Percentiles rank a stretch among this genome's conserved stretches.
Evolutionary conservation across 2,797 vertebrate species (phyloP).

Genomic region (Danio albolineatus): DNA sequence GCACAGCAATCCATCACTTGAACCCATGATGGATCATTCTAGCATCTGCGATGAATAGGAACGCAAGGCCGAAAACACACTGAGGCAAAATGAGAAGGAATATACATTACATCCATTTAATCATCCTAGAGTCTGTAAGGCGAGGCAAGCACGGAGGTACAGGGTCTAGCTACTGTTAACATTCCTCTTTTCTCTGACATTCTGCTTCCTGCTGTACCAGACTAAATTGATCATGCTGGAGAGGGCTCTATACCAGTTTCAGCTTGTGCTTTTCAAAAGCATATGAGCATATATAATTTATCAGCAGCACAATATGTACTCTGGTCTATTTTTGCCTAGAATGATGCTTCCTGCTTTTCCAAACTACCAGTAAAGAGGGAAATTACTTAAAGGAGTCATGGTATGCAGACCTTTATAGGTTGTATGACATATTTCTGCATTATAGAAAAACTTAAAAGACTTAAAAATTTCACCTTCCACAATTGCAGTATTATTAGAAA

Average conservation of each 20-base stretch:
- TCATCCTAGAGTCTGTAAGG: conserved; percentile 72
- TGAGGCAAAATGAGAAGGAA: conserved; percentile 72
- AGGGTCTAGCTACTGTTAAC: conserved; percentile 31
- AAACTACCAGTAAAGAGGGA: background rate
- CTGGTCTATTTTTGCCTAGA: background rate
- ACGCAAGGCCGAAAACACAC: conserved; percentile 75
- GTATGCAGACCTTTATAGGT: background rate
- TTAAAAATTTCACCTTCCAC: background rate
- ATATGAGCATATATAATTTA: background rate
- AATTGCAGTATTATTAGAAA: no score
- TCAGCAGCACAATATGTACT: background rate
- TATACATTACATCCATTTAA: conserved; percentile 84
- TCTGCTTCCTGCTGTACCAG: conserved; percentile 38
- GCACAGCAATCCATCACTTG: conserved; percentile 78
- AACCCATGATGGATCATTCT: conserved; percentile 73
- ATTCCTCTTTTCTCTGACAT: conserved; percentile 37
- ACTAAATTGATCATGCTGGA: conserved; percentile 74
- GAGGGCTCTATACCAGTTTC: conserved; percentile 50
- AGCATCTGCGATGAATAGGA: conserved; percentile 78
- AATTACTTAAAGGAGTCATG: background rate
- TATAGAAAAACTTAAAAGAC: background rate
- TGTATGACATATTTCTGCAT: background rate
- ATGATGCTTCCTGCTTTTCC: background rate
- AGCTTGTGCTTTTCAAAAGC: background rate
- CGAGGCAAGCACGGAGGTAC: conserved; percentile 59